Evolutionary conservation across 2,888 invertebrate genomes (phyloP).

Genomic region (Thyatira batis): DNA sequence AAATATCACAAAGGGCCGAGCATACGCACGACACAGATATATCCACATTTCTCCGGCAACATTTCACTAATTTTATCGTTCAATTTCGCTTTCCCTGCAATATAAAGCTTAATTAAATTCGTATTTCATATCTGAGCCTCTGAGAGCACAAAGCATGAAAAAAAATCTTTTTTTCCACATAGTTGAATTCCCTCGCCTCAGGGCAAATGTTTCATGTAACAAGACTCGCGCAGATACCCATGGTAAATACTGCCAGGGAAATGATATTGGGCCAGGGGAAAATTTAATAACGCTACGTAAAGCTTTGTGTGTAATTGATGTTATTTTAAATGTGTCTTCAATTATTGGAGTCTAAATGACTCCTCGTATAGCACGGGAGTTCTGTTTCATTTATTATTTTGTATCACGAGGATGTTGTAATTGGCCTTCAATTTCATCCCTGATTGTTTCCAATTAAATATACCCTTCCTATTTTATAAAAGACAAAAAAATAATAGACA

Average conservation of each 20-base stretch:
- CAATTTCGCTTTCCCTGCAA: conserved; percentile 43
- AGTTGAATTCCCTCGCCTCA: conserved; percentile 56
- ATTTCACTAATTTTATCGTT: conserved; percentile 44
- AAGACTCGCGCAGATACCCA: conserved; percentile 31
- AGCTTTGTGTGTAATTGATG: conserved; percentile 26
- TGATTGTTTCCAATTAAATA: too few species aligned
- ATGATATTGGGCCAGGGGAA: conserved; percentile 24
- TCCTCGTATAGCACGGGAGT: background rate
- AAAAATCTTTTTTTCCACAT: conserved; percentile 62
- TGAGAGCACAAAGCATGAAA: conserved; percentile 36
- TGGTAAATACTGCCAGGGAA: conserved; percentile 29
- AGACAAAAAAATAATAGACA: too few species aligned
- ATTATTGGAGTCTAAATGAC: conserved; percentile 6
- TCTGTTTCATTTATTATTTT: background rate
- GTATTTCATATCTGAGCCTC: conserved; percentile 61
- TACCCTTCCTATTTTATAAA: too few species aligned
- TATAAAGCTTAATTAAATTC: conserved; percentile 69
- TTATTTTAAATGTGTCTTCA: conserved; percentile 15
- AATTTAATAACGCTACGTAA: conserved; percentile 34
- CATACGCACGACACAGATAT: background rate
- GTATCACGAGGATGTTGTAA: too few species aligned
- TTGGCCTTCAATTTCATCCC: too few species aligned
- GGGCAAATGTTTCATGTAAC: conserved; percentile 56
- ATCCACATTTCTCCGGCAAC: conserved; percentile 5
- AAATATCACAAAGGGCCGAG: background rate